These are phyloP conservation scores for Mechanitis messenoides DNA, from an alignment of 2,888 invertebrate species.

Conservation along the genomic window DNA sequence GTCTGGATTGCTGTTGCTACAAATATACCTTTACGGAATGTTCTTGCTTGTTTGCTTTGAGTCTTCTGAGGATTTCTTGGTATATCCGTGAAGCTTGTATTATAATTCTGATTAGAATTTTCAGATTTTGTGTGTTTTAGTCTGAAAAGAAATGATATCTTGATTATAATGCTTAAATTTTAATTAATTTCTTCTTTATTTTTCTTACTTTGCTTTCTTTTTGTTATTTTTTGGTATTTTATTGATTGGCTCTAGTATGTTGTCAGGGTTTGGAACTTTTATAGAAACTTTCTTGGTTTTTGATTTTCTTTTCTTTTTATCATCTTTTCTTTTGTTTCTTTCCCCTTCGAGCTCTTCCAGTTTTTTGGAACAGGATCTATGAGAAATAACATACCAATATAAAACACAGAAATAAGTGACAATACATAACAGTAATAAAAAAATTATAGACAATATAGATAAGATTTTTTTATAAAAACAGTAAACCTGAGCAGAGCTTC, in stretches of 20 bases:
- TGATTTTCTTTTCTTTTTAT: constrained; percentile 69
- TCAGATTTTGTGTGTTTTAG: constrained; percentile 65
- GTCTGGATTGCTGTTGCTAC: constrained; percentile 76
- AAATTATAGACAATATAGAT: neutral
- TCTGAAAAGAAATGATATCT: constrained; percentile 43
- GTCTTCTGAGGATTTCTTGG: constrained; percentile 50
- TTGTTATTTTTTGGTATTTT: constrained; percentile 62
- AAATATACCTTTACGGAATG: constrained; percentile 77
- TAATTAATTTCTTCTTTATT: neutral
- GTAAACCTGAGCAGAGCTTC: constrained; percentile 76
- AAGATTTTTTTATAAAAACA: no score
- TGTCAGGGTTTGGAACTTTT: constrained; percentile 64
- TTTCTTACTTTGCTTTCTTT: constrained; percentile 72
- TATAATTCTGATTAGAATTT: constrained; percentile 52
- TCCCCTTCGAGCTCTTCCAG: constrained; percentile 71
- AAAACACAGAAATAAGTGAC: neutral
- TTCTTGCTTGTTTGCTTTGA: constrained; percentile 51
- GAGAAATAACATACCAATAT: constrained; percentile 11
- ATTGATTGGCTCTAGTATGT: constrained; percentile 53
- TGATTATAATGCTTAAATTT: neutral
- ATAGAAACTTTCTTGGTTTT: constrained; percentile 63
- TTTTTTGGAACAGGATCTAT: constrained; percentile 81
- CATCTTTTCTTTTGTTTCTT: constrained; percentile 56
- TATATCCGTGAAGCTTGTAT: constrained; percentile 66
- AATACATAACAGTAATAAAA: neutral